A percentile compares a stretch with the other conserved stretches of the same genome.
Conservation (phyloP, 1,140 invertebrate species). For the Drosophila malerkotliana region DNA sequence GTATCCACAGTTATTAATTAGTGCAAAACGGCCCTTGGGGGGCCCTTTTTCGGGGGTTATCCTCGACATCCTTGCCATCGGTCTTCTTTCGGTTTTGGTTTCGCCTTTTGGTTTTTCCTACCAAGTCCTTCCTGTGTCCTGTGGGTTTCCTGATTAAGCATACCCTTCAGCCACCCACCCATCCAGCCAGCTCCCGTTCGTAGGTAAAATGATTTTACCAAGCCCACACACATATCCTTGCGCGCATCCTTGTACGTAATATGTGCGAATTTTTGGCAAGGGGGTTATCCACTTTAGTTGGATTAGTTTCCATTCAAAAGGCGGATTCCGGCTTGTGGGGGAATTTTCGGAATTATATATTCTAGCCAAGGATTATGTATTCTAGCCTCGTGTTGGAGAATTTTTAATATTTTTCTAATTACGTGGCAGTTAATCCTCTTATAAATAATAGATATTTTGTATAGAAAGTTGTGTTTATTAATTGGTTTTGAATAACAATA, state of each 20-base stretch:
- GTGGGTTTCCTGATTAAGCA: slow-evolving; percentile 66
- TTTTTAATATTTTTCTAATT: not conserved
- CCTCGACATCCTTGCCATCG: slow-evolving; percentile 14
- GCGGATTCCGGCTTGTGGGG: slow-evolving; percentile 3
- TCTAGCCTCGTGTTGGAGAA: no score
- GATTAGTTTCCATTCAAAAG: slow-evolving; percentile 16
- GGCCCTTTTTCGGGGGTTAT: slow-evolving; percentile 39
- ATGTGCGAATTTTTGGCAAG: slow-evolving; percentile 24
- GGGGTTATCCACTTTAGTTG: slow-evolving; percentile 27
- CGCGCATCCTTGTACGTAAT: slow-evolving; percentile 15
- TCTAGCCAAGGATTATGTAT: not conserved
- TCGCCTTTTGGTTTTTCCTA: slow-evolving; percentile 15
- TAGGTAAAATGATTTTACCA: slow-evolving; percentile 49
- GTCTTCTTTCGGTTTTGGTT: slow-evolving; percentile 18
- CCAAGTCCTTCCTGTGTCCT: slow-evolving; percentile 33
- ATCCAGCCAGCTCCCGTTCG: not conserved
- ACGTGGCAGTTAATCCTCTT: not conserved
- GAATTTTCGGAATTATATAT: not conserved
- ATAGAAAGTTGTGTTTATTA: not conserved
- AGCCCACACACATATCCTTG: not conserved
- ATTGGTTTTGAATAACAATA: not conserved
- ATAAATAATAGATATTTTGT: not conserved
- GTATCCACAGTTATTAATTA: slow-evolving; percentile 80
- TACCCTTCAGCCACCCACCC: not conserved
- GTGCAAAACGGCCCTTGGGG: slow-evolving; percentile 79